Conservation (phyloP, 2,797 vertebrate genomes). For the Liparis tanakae region DNA sequence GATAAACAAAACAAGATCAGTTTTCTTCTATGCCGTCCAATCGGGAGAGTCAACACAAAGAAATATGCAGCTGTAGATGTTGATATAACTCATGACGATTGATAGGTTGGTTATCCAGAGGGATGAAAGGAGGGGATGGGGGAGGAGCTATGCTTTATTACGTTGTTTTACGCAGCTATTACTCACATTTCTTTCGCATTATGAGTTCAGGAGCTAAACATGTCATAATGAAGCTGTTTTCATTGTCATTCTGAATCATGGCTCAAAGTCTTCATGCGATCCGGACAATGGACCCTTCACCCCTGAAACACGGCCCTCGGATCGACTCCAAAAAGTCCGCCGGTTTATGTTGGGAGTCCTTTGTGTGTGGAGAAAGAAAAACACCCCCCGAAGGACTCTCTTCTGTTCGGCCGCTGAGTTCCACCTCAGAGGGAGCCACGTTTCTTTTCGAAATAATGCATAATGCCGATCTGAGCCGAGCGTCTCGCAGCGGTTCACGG, state of each 20-base stretch:
- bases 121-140: neutral
- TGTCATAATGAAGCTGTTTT: conserved; percentile 1
- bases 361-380: conserved; percentile 18
- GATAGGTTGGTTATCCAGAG: neutral
- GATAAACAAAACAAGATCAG: neutral
- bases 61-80: neutral
- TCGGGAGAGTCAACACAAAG: neutral
- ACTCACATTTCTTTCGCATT: neutral
- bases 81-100: neutral
- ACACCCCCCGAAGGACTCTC: conserved; percentile 32
- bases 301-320: conserved; percentile 29
- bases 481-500: too few species aligned
- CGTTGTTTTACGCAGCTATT: neutral
- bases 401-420: conserved; percentile 23
- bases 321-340: conserved; percentile 37
- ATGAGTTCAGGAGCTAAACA: neutral
- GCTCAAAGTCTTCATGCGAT: conserved; percentile 1
- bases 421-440: conserved; percentile 33
- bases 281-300: conserved; percentile 36
- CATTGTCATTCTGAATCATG: conserved; percentile 19
- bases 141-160: neutral
- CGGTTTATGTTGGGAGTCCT: conserved; percentile 25
- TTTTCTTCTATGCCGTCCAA: neutral
- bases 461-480: conserved; percentile 1
- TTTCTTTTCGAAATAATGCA: conserved; percentile 21